Percentiles rank a stretch among this genome's conserved stretches.
Conservation (phyloP, 2,888 invertebrate genomes). For the Flabesymbios commensalis region DNA sequence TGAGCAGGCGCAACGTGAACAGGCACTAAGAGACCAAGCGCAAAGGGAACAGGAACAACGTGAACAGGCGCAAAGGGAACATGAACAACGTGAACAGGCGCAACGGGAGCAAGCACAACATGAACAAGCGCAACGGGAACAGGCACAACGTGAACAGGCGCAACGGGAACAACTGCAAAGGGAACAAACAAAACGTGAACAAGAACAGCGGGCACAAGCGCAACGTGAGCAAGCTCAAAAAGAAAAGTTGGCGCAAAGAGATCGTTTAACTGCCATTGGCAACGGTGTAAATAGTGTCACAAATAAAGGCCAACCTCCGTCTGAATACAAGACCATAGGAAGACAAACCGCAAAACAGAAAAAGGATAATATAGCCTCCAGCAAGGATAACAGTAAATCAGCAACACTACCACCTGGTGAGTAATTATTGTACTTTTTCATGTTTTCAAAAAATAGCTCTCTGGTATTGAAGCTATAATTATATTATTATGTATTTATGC, state of each 20-base stretch:
- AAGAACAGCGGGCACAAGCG: background rate
- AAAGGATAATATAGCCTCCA: too few relatives aligned
- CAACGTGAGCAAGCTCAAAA: background rate
- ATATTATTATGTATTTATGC: too few relatives aligned
- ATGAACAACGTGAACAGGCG: background rate
- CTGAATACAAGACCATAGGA: too few relatives aligned
- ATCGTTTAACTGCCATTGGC: background rate
- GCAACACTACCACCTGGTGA: too few relatives aligned
- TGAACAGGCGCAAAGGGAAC: background rate
- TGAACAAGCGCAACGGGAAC: conserved; percentile 8
- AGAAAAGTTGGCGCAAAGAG: background rate
- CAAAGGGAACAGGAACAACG: background rate
- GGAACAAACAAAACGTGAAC: background rate
- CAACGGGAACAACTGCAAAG: conserved; percentile 7
- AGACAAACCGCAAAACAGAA: too few relatives aligned
- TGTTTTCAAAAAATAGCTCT: too few relatives aligned
- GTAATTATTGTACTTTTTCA: too few relatives aligned
- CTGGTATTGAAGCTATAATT: too few relatives aligned
- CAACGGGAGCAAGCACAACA: background rate
- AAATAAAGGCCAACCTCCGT: too few relatives aligned
- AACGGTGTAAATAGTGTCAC: background rate
- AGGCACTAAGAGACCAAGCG: background rate
- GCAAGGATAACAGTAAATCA: too few relatives aligned
- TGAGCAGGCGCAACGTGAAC: background rate
- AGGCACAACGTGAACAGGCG: background rate